Conservation (phyloP, 2,113 vertebrate genomes). For the Seriola aureovittata region DNA sequence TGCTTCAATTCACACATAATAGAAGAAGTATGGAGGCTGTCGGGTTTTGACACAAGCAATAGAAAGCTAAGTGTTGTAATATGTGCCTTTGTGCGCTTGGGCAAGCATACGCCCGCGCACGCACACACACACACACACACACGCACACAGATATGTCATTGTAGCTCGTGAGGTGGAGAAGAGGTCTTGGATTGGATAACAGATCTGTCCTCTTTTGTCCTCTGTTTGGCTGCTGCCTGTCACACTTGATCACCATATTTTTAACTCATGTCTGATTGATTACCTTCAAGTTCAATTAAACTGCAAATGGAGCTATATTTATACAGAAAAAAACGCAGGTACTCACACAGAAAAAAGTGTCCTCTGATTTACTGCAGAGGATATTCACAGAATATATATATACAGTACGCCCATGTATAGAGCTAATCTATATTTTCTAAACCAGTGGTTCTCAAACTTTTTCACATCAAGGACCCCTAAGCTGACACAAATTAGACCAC, state of each 20-base stretch:
- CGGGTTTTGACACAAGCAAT: constrained; percentile 54
- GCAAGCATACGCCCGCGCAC: constrained; percentile 12
- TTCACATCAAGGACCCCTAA: too few relatives aligned
- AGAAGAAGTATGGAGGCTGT: constrained; percentile 57
- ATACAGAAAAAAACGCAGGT: neutral
- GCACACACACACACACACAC: constrained; percentile 21
- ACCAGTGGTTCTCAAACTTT: too few relatives aligned
- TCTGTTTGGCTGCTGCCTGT: constrained; percentile 71
- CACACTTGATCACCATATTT: constrained; percentile 69
- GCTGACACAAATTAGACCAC: too few relatives aligned
- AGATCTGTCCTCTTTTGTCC: constrained; percentile 70
- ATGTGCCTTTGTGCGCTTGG: constrained; percentile 18
- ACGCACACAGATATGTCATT: constrained; percentile 18
- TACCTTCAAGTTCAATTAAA: constrained; percentile 73
- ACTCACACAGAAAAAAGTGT: too few relatives aligned
- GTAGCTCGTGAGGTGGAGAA: constrained; percentile 39
- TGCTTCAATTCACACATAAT: constrained; percentile 41
- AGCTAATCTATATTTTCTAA: too few relatives aligned
- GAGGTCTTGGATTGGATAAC: constrained; percentile 72
- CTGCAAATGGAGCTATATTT: constrained; percentile 65
- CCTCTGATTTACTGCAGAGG: neutral
- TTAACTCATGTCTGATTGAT: constrained; percentile 77
- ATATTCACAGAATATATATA: neutral
- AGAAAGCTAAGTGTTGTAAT: constrained; percentile 45
- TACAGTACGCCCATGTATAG: neutral